phyloP scores from a whole-genome alignment of 2,888 invertebrate genomes.

The Julus scandinavius region DNA sequence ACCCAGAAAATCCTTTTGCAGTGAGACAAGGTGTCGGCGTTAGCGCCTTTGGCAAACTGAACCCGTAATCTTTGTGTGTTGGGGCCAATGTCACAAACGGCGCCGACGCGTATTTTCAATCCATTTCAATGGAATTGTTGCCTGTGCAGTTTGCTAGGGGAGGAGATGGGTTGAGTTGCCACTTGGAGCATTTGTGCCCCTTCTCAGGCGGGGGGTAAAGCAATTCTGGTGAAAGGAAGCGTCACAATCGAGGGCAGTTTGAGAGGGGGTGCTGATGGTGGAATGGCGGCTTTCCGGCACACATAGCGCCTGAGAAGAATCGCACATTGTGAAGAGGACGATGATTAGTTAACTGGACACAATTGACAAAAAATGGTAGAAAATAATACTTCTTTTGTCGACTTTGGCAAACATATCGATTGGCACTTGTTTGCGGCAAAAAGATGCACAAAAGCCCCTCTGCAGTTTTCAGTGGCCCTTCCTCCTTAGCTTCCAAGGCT shows the following conservation, averaged over 20 bases:
- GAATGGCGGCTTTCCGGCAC: not conserved
- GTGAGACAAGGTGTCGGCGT: conserved; percentile 31
- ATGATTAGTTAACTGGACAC: conserved; percentile 46
- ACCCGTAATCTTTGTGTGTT: conserved; percentile 50
- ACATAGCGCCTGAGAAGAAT: conserved; percentile 21
- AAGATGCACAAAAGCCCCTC: conserved; percentile 12
- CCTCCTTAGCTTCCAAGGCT: conserved; percentile 7
- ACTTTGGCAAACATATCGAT: conserved; percentile 33
- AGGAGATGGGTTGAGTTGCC: conserved; percentile 36
- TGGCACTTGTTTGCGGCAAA: conserved; percentile 31
- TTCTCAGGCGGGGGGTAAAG: not conserved
- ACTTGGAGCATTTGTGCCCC: conserved; percentile 33
- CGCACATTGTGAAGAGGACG: conserved; percentile 19
- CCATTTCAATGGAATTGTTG: conserved; percentile 17
- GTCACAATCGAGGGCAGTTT: not conserved
- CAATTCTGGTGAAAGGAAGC: not conserved
- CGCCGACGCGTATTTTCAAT: not conserved
- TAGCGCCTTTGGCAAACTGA: conserved; percentile 53
- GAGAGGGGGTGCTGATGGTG: not conserved
- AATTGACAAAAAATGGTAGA: conserved; percentile 36
- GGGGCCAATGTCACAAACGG: conserved; percentile 38
- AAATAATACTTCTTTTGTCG: conserved; percentile 13
- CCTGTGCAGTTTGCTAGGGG: conserved; percentile 26
- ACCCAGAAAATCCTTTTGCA: conserved; percentile 13
- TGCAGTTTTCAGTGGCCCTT: not conserved